Conservation (phyloP, 2,888 invertebrate species). For the Serrognathus titanus region DNA sequence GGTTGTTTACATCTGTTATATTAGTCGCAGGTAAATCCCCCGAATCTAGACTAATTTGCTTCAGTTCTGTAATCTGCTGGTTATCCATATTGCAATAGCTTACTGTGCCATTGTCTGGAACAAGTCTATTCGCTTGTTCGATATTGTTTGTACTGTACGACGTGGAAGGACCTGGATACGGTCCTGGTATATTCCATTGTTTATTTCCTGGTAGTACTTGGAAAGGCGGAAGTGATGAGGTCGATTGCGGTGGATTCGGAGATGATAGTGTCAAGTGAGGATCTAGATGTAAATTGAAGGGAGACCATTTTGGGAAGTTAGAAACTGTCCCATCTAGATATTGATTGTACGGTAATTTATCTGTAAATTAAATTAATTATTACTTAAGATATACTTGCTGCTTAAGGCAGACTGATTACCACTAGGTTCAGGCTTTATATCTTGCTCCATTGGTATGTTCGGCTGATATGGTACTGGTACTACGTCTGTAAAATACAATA, state of each 20-base stretch:
- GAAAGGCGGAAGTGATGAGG: conserved; percentile 5
- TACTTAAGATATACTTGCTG: neutral
- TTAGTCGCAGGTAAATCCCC: conserved; percentile 40
- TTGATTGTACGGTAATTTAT: neutral
- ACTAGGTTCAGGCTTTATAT: conserved; percentile 15
- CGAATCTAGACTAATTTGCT: conserved; percentile 44
- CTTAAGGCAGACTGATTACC: neutral
- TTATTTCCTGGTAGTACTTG: conserved; percentile 1
- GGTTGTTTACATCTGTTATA: conserved; percentile 41
- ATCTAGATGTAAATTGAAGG: too few relatives aligned
- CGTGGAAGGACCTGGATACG: conserved; percentile 6
- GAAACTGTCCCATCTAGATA: neutral
- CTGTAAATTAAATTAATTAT: conserved; percentile 6
- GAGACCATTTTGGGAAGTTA: conserved; percentile 1
- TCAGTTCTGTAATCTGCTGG: conserved; percentile 45
- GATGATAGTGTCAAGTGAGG: too few relatives aligned
- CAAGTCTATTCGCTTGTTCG: conserved; percentile 5
- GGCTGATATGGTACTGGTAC: conserved; percentile 4
- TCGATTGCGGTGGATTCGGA: neutral
- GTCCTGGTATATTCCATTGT: neutral
- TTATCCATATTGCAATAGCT: conserved; percentile 49
- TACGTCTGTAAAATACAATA: conserved; percentile 7
- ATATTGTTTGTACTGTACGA: conserved; percentile 3
- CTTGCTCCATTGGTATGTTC: conserved; percentile 7
- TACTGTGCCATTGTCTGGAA: conserved; percentile 27